Evolutionary conservation across 2,888 invertebrate genomes (phyloP).

Genomic region (Homarus gammarus): DNA sequence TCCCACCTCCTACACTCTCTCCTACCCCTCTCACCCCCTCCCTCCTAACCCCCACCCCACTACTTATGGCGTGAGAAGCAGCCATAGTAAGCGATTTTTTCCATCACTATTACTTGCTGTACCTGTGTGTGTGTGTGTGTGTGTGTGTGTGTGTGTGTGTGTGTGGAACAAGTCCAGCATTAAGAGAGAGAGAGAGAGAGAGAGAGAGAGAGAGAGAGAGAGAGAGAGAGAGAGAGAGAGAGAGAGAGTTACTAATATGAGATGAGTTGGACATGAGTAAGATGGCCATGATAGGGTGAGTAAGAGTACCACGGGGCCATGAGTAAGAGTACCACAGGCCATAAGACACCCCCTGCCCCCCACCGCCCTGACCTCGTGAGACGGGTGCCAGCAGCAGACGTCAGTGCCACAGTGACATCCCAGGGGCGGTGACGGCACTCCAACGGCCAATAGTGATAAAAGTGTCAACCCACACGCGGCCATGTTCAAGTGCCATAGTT

Average conservation of each 20-base stretch:
- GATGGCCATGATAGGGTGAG: not conserved
- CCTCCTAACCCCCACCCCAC: too few relatives aligned
- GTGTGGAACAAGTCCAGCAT: too few relatives aligned
- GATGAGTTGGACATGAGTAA: not conserved
- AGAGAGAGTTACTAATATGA: not conserved
- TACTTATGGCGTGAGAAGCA: not conserved
- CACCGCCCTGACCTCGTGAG: too few relatives aligned
- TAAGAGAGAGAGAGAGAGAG: too few relatives aligned
- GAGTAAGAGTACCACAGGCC: not conserved
- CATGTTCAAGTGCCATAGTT: too few relatives aligned
- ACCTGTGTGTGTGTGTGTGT: too few relatives aligned
- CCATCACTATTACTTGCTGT: too few relatives aligned
- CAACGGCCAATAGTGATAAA: not conserved
- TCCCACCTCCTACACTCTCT: too few relatives aligned
- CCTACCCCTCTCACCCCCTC: too few relatives aligned
- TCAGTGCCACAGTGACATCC: slow-evolving; percentile 8
- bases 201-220: not conserved
- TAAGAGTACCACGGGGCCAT: not conserved
- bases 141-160: too few relatives aligned
- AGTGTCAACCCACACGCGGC: not conserved
- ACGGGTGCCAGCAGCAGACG: too few relatives aligned
- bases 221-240: not conserved
- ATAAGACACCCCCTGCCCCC: too few relatives aligned
- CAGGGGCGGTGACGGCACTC: not conserved
- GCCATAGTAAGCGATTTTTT: not conserved